Conservation (phyloP, 2,888 invertebrate species). For the Harmothoe impar region DNA sequence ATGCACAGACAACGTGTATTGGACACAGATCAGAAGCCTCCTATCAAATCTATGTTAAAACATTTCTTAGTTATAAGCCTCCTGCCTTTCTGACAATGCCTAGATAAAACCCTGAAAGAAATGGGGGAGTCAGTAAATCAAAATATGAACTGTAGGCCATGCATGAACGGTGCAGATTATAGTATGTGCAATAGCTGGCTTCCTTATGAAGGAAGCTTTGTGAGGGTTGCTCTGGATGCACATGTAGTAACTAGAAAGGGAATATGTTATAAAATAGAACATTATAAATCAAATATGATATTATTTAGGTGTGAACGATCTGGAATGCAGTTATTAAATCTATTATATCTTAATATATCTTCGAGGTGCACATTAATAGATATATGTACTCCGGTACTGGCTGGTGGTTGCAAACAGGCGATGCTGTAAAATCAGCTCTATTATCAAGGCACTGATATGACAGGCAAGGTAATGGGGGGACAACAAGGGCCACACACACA, state of each 20-base stretch:
- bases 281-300: not conserved
- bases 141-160: not conserved
- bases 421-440: not conserved
- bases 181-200: not conserved
- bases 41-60: no score
- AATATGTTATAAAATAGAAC: not conserved
- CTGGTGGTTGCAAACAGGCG: not conserved
- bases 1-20: no score
- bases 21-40: no score
- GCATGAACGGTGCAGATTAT: not conserved
- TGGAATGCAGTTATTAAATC: no score
- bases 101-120: no score
- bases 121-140: no score
- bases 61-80: no score
- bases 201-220: not conserved
- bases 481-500: not conserved
- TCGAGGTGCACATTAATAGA: not conserved
- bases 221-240: not conserved
- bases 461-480: not conserved
- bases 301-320: not conserved
- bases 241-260: not conserved
- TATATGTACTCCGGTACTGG: not conserved
- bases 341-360: no score
- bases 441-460: not conserved
- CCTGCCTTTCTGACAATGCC: no score